Evolutionary conservation across 2,113 vertebrate species (phyloP).

Genomic region (Xenopus laevis): DNA sequence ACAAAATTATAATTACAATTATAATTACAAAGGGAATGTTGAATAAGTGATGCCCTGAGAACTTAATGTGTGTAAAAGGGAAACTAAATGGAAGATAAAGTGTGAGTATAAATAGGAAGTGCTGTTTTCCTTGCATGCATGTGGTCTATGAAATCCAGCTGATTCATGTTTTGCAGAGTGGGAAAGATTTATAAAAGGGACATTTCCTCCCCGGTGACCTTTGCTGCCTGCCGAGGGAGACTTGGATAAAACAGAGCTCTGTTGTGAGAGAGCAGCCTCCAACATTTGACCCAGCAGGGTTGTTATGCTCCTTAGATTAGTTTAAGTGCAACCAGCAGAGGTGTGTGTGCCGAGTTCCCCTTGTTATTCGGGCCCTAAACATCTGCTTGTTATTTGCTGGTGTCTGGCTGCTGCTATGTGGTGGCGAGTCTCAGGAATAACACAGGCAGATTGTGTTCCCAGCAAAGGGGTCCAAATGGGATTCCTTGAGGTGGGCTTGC

Average conservation of each 20-base stretch:
- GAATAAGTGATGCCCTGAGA: too few species aligned
- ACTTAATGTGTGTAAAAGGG: too few species aligned
- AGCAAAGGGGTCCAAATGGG: conserved; percentile 9
- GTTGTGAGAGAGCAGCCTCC: conserved; percentile 55
- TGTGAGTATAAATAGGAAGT: too few species aligned
- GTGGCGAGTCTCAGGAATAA: conserved; percentile 38
- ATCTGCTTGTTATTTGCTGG: conserved; percentile 46
- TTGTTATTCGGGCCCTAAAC: conserved; percentile 36
- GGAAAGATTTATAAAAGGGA: conserved; percentile 59
- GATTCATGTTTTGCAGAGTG: conserved; percentile 51
- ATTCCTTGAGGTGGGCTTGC: conserved; percentile 22
- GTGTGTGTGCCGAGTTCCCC: conserved; percentile 34
- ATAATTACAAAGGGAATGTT: too few species aligned
- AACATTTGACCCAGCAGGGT: conserved; percentile 64
- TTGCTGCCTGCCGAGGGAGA: conserved; percentile 62
- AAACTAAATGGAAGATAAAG: too few species aligned
- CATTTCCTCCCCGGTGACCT: conserved; percentile 68
- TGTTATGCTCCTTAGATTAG: conserved; percentile 54
- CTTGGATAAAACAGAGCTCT: conserved; percentile 58
- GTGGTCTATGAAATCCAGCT: conserved; percentile 48
- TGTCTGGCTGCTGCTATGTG: conserved; percentile 18
- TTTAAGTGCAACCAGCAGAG: conserved; percentile 47
- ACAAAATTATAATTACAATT: too few species aligned
- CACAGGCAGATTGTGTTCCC: conserved; percentile 37
- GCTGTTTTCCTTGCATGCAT: background rate